These are phyloP conservation scores for Cyphomyrus discorhynchus DNA, from an alignment of 2,113 vertebrate genomes.

Conservation along the genomic window DNA sequence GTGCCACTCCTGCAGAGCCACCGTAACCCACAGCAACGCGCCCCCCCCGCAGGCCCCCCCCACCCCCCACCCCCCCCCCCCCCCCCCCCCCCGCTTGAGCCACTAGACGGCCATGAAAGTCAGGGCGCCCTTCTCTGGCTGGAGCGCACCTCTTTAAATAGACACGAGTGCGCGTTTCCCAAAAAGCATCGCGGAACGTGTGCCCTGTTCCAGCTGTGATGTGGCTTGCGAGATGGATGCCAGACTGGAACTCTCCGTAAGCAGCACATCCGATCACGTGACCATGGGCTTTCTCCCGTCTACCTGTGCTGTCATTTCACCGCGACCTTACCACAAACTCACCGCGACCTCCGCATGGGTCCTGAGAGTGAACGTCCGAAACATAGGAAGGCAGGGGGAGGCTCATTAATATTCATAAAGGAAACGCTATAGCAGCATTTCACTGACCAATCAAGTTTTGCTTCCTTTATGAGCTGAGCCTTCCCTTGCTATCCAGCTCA, in stretches of 20 bases:
- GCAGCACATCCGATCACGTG: neutral
- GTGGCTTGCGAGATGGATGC: neutral
- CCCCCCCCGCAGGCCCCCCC: constrained; percentile 39
- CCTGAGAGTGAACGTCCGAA: neutral
- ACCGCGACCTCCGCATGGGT: neutral
- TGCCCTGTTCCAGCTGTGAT: neutral
- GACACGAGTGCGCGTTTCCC: neutral
- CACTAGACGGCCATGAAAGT: constrained; percentile 58
- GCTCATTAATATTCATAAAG: neutral
- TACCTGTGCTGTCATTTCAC: neutral
- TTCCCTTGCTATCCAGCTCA: neutral
- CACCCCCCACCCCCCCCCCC: constrained; percentile 38
- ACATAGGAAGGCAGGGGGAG: neutral
- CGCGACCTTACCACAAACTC: neutral
- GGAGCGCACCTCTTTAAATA: constrained; percentile 42
- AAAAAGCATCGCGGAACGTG: neutral
- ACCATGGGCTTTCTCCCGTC: neutral
- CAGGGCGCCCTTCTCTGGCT: constrained; percentile 48
- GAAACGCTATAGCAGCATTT: neutral
- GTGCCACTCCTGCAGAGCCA: neutral
- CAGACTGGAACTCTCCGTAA: neutral
- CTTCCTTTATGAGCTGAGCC: neutral
- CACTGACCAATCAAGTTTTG: neutral
- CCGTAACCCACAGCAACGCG: constrained; percentile 16
- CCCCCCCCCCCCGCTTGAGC: constrained; percentile 42